Evolutionary conservation across 2,113 vertebrate genomes (phyloP), one percentile per base, ranked within the genome.

Genomic region (Cardinalis cardinalis): DNA sequence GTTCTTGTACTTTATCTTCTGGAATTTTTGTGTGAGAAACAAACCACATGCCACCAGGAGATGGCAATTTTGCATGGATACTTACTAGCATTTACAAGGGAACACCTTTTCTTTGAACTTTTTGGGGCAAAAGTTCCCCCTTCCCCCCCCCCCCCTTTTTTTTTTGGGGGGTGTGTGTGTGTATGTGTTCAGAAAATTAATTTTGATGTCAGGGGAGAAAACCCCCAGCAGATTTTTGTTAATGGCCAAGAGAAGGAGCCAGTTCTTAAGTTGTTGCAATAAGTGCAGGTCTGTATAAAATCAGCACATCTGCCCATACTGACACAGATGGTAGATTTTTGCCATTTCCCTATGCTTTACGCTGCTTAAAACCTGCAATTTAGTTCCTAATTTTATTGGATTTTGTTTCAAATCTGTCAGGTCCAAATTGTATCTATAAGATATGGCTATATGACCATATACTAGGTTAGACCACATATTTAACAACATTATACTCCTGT

Each of bases 131-230:
- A 92, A 71, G 21, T 36, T 36, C 10, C 13, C 23, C 14, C 6
- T 7, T 11, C 8, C 10, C 38, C 38, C 38, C 38, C 36, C 36
- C 9, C 1, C 28, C 0, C 2, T 7, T 10, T 7, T 31, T 14
- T 13, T 24, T 5, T 38, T n/a, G n/a, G 44, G 5, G 19, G 25
- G 48, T 26, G 44, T 20, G 19, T 48, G 48, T 26, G 14, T 28
- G 28, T 11, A 4, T 81, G 14, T 56, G 20, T 20, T 82, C 24
- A 79, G 8, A 46, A 58, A 8, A 5, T 55, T 87, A 73, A 9
- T 82, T 84, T 84, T 38, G 14, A 31, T 60, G 1, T 48, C 15
- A 56, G 10, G n/a, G 9, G 5, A 18, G 36, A 55, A 79, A 40
- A 44, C 4, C 0, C 1, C 4, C 12, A 72, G 20, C 10, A 76